Evolutionary conservation across 2,888 invertebrate genomes (phyloP), one percentile per base, ranked within the genome.

Genomic region (Diarsia rubi): DNA sequence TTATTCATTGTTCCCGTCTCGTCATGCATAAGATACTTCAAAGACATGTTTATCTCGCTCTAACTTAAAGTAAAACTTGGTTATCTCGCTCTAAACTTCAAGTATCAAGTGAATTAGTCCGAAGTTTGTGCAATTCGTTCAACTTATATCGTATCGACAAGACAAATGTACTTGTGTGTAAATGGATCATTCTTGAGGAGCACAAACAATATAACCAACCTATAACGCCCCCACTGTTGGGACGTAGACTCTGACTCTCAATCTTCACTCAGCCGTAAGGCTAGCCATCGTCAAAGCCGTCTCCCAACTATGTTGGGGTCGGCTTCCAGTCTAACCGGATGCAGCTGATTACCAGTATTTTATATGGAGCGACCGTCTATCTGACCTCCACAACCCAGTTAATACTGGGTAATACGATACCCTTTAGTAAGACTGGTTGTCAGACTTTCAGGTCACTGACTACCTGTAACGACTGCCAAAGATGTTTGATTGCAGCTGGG

Each of bases 71-170:
- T 67, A 62, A 63, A 70, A 59, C 59, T 27, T 27, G 11, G 59
- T 27, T 49, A n/a, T 14, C 47, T 71, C 68, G 37, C 49, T 62
- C 42, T 37, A 79, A 75, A 59, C 11, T 69, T 68, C 69, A 78
- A 79, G 73, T 78, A 78, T 72, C 66, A 75, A 82, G 74, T 79
- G 62, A 81, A 81, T 81, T 78, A 80, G 69, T 78, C 57, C 21
- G 21, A 75, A 78, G 78, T 84, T 81, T 64, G 67, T 73, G 66
- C 79, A 87, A 83, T 82, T 86, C 79, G 75, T 79, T 70, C 65
- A 74, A 77, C 68, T 73, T 75, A 57, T n/a, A 37, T 31, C 31
- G 63, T 69, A 80, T 69, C 72, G 69, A 64, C 70, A n/a, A n/a
- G n/a, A n/a, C 45, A 59, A 69, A 69, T 72, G 42, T 8, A 21